Conservation (phyloP, 2,797 vertebrate genomes). For the Hypotaenidia okinawae region DNA sequence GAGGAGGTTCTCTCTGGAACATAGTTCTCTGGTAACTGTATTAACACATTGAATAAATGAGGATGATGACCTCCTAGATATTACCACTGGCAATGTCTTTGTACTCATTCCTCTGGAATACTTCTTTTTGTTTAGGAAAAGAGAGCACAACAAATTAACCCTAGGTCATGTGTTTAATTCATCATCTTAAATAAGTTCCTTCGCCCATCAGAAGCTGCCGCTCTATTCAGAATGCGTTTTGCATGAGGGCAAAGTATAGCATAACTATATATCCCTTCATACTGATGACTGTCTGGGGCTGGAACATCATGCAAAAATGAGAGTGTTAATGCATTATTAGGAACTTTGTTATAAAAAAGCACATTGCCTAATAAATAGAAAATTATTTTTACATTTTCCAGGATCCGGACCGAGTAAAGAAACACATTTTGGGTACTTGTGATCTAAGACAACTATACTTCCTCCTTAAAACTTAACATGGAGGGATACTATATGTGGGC, state of each 20-base stretch:
- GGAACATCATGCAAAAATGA: neutral
- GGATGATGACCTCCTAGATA: conserved; percentile 28
- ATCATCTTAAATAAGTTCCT: neutral
- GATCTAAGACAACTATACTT: neutral
- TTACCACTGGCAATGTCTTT: neutral
- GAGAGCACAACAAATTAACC: neutral
- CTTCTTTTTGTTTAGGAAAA: neutral
- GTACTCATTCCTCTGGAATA: neutral
- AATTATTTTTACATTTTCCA: neutral
- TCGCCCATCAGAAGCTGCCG: neutral
- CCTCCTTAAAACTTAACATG: neutral
- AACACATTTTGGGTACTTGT: neutral
- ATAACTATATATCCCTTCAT: neutral
- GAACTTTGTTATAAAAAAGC: neutral
- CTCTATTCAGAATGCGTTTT: neutral
- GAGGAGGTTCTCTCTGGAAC: neutral
- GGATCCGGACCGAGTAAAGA: neutral
- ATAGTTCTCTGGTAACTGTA: neutral
- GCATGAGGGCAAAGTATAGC: neutral
- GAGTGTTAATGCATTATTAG: neutral
- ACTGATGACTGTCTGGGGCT: neutral
- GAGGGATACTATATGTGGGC: neutral
- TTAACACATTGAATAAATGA: conserved; percentile 38
- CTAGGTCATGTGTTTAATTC: neutral
- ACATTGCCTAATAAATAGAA: neutral